These are phyloP conservation scores for Avahi laniger DNA, from an alignment of 2,797 vertebrate genomes.

Conservation along the genomic window DNA sequence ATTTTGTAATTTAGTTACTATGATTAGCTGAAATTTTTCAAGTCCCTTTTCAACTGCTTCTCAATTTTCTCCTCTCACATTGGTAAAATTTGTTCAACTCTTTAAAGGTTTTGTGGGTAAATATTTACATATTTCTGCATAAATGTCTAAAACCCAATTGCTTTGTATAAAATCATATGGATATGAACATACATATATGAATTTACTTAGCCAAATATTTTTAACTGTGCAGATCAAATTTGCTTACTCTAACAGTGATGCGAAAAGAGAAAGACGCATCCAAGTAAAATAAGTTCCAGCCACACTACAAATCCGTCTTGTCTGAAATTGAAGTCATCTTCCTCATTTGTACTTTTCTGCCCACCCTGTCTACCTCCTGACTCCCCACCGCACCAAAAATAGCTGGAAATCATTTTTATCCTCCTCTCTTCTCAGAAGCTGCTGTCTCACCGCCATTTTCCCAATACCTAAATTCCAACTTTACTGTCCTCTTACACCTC, in stretches of 20 bases:
- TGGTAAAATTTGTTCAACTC: background rate
- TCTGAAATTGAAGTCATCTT: background rate
- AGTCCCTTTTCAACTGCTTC: background rate
- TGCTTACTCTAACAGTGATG: background rate
- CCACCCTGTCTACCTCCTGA: fast-evolving
- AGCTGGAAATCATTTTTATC: background rate
- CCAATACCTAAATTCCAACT: background rate
- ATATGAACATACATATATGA: background rate
- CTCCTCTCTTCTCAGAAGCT: background rate
- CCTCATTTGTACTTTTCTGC: background rate
- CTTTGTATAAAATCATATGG: background rate
- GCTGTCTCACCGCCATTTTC: background rate
- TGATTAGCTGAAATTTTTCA: background rate
- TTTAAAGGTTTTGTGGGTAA: background rate
- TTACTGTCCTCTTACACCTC: background rate
- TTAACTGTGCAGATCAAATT: background rate
- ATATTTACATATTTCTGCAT: background rate
- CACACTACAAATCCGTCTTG: background rate
- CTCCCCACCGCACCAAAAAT: background rate
- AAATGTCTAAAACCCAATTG: background rate
- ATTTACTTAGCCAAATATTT: background rate
- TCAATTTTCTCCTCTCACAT: background rate
- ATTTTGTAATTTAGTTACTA: background rate
- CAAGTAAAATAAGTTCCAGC: background rate
- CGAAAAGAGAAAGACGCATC: background rate